Evolutionary conservation across 2,888 invertebrate genomes (phyloP).

Genomic region (Biston betularia): DNA sequence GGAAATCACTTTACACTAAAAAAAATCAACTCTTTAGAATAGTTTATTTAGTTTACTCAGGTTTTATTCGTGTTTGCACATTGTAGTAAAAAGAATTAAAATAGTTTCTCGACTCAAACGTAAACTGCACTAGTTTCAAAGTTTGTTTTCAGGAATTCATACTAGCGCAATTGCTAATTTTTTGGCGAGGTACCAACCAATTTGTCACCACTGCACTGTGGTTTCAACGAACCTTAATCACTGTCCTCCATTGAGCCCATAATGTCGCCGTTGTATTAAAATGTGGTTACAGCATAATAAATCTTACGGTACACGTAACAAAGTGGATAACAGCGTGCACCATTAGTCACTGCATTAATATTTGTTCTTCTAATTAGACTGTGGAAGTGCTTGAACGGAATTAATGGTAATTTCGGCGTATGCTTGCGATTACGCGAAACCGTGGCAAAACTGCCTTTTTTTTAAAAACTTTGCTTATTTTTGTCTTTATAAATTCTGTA

Average conservation of each 20-base stretch:
- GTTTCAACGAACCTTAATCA: constrained; percentile 23
- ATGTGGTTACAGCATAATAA: constrained; percentile 38
- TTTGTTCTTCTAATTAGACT: constrained; percentile 40
- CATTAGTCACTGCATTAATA: constrained; percentile 34
- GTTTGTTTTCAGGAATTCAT: not conserved
- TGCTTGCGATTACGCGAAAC: constrained; percentile 40
- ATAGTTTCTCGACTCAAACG: not conserved
- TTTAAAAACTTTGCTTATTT: not conserved
- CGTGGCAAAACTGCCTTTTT: constrained; percentile 6
- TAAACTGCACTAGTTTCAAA: not conserved
- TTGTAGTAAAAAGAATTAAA: not conserved
- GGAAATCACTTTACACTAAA: not conserved
- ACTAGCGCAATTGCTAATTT: constrained; percentile 4
- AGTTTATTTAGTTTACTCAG: not conserved
- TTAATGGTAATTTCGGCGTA: constrained; percentile 45
- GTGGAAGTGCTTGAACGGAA: constrained; percentile 38
- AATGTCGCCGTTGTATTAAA: constrained; percentile 40
- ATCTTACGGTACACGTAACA: constrained; percentile 40
- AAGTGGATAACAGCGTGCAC: constrained; percentile 37
- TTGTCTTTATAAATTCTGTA: too few species aligned
- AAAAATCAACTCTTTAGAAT: not conserved
- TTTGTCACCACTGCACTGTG: constrained; percentile 1
- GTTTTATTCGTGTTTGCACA: not conserved
- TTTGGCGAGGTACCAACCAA: constrained; percentile 9
- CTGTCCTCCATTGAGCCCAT: constrained; percentile 26